phyloP scores from a whole-genome alignment of 2,888 invertebrate genomes.

The Nebria brevicollis region DNA sequence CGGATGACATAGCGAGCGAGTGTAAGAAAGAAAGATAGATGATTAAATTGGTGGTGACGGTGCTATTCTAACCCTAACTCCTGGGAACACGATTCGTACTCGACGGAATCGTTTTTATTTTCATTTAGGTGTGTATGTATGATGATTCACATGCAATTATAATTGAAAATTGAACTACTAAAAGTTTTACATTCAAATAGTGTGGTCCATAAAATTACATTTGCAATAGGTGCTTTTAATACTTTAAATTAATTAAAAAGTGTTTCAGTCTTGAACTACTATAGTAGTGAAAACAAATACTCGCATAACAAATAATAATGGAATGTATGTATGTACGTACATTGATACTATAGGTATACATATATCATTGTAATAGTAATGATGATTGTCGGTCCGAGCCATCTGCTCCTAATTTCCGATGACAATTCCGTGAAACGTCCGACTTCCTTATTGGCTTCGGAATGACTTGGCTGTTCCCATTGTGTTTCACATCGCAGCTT shows the following conservation, averaged over 20 bases:
- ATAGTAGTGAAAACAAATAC: no score
- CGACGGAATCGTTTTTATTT: background rate
- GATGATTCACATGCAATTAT: constrained; percentile 1
- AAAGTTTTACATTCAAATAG: no score
- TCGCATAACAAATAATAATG: no score
- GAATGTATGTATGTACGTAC: no score
- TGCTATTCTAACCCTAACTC: background rate
- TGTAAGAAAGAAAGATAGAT: background rate
- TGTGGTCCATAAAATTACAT: no score
- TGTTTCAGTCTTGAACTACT: no score
- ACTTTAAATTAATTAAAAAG: no score
- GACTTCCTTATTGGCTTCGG: constrained; percentile 8
- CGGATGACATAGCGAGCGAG: background rate
- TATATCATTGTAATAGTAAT: background rate
- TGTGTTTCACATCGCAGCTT: background rate
- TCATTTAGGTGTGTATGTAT: background rate
- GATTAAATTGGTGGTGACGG: background rate
- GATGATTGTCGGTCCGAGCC: background rate
- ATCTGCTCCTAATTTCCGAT: constrained; percentile 18
- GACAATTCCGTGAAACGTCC: constrained; percentile 12
- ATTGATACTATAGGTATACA: no score
- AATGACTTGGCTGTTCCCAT: constrained; percentile 7
- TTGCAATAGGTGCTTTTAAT: no score
- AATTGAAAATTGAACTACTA: background rate
- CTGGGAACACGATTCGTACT: background rate